phyloP scores from a whole-genome alignment of 2,888 invertebrate species.

The Nebria brevicollis region DNA sequence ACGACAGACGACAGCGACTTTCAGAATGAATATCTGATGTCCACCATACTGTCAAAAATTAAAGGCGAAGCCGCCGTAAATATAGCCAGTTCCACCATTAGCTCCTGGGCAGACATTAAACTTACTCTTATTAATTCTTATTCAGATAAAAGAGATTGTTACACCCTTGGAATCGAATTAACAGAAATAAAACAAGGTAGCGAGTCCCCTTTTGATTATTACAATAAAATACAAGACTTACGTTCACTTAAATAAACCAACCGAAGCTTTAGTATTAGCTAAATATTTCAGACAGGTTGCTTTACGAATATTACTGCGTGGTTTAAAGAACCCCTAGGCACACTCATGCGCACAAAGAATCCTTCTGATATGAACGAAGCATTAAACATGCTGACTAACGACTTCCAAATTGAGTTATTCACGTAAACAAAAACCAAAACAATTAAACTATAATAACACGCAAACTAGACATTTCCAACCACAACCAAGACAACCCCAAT shows the following conservation, averaged over 20 bases:
- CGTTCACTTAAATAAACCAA: not conserved
- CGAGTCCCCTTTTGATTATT: slow-evolving; percentile 47
- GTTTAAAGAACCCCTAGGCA: no score
- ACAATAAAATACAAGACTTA: not conserved
- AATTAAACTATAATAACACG: no score
- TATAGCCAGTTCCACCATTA: slow-evolving; percentile 35
- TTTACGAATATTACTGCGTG: no score
- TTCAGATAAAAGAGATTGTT: slow-evolving; percentile 47
- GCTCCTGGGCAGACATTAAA: slow-evolving; percentile 46
- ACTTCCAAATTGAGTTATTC: no score
- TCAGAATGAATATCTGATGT: slow-evolving; percentile 31
- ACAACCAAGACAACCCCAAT: no score
- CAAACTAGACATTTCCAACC: no score
- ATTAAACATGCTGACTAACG: no score
- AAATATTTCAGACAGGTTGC: not conserved
- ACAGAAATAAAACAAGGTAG: slow-evolving; percentile 47
- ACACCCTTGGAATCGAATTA: slow-evolving; percentile 44
- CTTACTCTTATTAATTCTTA: slow-evolving; percentile 45
- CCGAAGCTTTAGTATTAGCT: not conserved
- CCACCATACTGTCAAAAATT: slow-evolving; percentile 47
- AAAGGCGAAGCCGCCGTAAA: slow-evolving; percentile 47
- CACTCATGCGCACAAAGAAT: no score
- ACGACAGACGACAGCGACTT: slow-evolving; percentile 16
- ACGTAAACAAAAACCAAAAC: no score
- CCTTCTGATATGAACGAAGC: no score